A percentile compares a stretch with the other conserved stretches of the same genome.
Evolutionary conservation across 2,888 invertebrate genomes (phyloP).

Genomic region (Cheilosia vernalis): DNA sequence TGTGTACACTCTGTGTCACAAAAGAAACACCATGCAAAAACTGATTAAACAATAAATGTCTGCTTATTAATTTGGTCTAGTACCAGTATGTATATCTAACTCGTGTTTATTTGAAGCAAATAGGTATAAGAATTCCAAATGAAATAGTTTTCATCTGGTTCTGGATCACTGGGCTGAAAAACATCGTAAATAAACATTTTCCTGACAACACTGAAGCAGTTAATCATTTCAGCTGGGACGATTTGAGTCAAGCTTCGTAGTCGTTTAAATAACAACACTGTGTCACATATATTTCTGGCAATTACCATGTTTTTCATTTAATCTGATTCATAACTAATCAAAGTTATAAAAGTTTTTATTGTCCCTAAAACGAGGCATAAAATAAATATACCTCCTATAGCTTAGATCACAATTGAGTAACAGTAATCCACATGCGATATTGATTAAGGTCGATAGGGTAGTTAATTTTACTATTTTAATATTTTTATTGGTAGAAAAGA

Average conservation of each 20-base stretch:
- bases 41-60: constrained; percentile 1
- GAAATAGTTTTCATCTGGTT: background rate
- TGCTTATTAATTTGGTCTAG: constrained; percentile 10
- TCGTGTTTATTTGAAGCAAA: constrained; percentile 11
- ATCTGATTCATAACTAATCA: background rate
- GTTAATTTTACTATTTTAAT: constrained; percentile 17
- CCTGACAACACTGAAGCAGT: background rate
- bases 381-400: background rate
- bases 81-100: constrained; percentile 4
- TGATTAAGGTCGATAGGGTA: constrained; percentile 32
- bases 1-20: background rate
- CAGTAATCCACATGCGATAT: constrained; percentile 20
- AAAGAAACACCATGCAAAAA: background rate
- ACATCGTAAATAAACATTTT: background rate
- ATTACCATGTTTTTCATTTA: constrained; percentile 6
- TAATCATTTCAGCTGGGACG: background rate
- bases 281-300: constrained; percentile 34
- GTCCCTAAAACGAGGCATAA: background rate
- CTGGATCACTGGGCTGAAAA: constrained; percentile 1
- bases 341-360: constrained; percentile 8
- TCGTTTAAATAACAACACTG: background rate
- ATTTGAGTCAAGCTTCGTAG: constrained; percentile 15
- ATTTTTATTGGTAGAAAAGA: background rate
- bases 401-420: constrained; percentile 18
- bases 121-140: background rate